phyloP scores from a whole-genome alignment of 2,888 invertebrate genomes.

The Dorcus parallelipipedus region DNA sequence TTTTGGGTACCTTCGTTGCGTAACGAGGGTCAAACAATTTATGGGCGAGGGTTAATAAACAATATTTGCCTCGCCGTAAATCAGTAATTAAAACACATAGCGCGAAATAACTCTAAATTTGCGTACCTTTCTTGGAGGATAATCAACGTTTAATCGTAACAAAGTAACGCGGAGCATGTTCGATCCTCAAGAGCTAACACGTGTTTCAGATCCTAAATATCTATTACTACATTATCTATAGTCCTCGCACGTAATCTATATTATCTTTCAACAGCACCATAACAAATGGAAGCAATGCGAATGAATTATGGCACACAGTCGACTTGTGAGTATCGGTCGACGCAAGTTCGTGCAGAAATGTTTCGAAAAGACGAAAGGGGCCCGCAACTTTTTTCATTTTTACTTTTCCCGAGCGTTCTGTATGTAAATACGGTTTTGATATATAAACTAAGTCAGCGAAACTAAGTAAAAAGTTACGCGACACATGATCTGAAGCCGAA shows the following conservation, averaged over 20 bases:
- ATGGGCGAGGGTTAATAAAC: no score
- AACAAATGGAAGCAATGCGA: conserved; percentile 33
- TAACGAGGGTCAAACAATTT: no score
- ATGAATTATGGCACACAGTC: conserved; percentile 28
- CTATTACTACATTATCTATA: conserved; percentile 26
- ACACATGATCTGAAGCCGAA: background rate
- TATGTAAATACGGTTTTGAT: background rate
- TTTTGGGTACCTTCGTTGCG: no score
- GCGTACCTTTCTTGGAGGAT: background rate
- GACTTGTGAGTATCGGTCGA: background rate
- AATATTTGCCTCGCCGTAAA: no score
- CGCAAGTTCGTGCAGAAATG: background rate
- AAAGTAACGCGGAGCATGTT: background rate
- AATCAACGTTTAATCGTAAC: background rate
- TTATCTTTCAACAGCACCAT: conserved; percentile 36
- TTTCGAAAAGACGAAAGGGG: background rate
- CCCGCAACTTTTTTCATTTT: background rate
- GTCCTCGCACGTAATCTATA: conserved; percentile 36
- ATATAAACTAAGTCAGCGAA: conserved; percentile 1
- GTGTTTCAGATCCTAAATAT: conserved; percentile 4
- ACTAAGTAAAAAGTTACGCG: conserved; percentile 1
- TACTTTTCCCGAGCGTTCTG: background rate
- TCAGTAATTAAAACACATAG: background rate
- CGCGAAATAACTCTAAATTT: background rate
- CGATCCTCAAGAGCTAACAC: background rate